Conservation (phyloP, 2,888 invertebrate genomes). For the Limnephilus marmoratus region DNA sequence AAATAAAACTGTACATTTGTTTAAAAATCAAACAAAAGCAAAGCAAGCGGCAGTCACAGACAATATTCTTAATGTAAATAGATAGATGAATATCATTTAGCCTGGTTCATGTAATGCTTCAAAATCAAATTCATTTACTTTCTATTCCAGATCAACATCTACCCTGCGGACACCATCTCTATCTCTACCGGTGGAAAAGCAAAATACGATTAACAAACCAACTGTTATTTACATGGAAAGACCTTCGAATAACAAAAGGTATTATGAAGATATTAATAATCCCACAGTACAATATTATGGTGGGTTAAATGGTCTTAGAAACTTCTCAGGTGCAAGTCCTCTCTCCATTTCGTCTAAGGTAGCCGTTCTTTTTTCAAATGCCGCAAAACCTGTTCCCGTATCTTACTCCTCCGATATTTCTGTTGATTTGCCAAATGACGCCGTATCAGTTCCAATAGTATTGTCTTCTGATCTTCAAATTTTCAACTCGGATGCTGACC, state of each 20-base stretch:
- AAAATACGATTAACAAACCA: neutral
- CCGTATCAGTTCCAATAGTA: too few species aligned
- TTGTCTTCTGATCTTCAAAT: too few species aligned
- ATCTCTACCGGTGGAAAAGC: neutral
- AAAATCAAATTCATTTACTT: neutral
- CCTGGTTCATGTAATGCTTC: neutral
- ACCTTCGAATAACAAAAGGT: neutral
- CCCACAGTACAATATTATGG: neutral
- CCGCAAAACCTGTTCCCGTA: too few species aligned
- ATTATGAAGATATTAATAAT: neutral
- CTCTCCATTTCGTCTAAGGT: neutral
- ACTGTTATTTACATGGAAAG: neutral
- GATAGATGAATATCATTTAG: neutral
- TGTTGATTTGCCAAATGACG: too few species aligned
- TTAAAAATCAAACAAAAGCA: too few species aligned
- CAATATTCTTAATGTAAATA: too few species aligned
- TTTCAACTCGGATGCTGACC: too few species aligned
- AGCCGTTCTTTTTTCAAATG: neutral
- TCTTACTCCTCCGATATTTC: too few species aligned
- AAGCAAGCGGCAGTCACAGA: too few species aligned
- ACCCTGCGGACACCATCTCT: neutral
- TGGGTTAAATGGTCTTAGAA: neutral
- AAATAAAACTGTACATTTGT: too few species aligned
- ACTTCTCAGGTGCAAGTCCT: neutral
- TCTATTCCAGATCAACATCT: neutral